Base-by-base conservation (phyloP, 1,140 invertebrate species). In the Aphelenchoides avenae region DNA sequence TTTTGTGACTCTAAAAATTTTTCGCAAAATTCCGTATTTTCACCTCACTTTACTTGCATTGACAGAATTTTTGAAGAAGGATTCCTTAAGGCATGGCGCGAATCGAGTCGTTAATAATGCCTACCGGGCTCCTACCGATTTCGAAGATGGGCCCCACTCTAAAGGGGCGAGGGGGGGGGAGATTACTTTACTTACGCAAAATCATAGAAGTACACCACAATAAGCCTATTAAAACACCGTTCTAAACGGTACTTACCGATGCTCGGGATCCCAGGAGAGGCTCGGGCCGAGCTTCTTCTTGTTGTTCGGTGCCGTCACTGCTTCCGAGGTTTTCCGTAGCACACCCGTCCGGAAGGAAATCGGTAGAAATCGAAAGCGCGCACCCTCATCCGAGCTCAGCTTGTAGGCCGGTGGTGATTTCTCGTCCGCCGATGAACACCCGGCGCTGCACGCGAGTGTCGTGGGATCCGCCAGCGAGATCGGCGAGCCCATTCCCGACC, bases 261-360 rank as follows among this genome's bases (percentile, higher is more conserved):
- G 68, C 49, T 75, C 67, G 5, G 63, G 65, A 56, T 75, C 73
- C 71, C 73, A 75, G 22, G 71, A 75, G n/a, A 75, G 52, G 29
- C 44, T 56, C 13, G 74, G 71, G 18, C 74, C 68, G 15, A 75
- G 46, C n/a, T 61, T 57, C 37, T 68, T 70, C 44, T 66, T 74
- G 24, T 18, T 49, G 18, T n/a, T n/a, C n/a, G n/a, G n/a, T n/a
- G n/a, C 11, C 27, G 31, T 26, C 18, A 53, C 36, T 64, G 47
- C 55, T 63, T 50, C 37, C 48, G 39, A 24, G 64, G 15, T 37
- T 49, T 44, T n/a, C 29, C 36, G n/a, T 30, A 49, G 11, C 47
- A 24, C 44, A 26, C 41, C n/a, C 1, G 22, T 27, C 2, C 33
- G 15, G 37, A 26, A 34, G 42, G 36, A 29, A 57, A 13, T 20